Percentiles rank a stretch among this genome's conserved stretches.
These are phyloP conservation scores for Neomonachus schauinslandi DNA, from an alignment of 2,113 vertebrate genomes.

Conservation along the genomic window DNA sequence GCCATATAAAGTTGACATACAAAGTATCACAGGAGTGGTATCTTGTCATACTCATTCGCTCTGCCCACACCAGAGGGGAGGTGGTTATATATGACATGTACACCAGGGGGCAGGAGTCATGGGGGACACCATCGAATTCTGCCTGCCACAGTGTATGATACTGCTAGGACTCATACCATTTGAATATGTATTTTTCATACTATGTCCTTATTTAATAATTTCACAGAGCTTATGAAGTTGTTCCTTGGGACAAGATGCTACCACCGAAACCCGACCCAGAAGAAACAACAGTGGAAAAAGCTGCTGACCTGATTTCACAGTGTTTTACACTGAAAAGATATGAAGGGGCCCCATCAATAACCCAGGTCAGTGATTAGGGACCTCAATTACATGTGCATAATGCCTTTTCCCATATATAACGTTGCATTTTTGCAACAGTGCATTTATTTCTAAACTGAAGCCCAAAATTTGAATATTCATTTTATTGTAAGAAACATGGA, in stretches of 20 bases:
- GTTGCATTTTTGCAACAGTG: not conserved
- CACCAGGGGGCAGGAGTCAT: not conserved
- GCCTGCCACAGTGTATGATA: accelerated
- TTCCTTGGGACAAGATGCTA: conserved; percentile 85
- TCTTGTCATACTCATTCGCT: no score
- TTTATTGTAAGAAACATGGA: not conserved
- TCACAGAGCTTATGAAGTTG: conserved; percentile 84
- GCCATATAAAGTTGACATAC: not conserved
- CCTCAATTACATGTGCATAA: not conserved
- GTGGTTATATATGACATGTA: accelerated
- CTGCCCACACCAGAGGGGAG: no score
- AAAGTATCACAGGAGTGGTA: not conserved
- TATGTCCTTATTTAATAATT: not conserved
- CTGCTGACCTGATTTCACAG: conserved; percentile 81
- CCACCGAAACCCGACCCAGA: conserved; percentile 77
- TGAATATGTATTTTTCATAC: not conserved
- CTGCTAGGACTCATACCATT: accelerated
- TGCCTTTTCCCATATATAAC: not conserved
- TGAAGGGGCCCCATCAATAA: conserved; percentile 78
- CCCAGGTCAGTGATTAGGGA: conserved; percentile 82
- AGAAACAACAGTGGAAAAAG: conserved; percentile 80
- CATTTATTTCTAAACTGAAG: not conserved
- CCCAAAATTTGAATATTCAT: not conserved
- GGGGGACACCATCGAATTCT: not conserved
- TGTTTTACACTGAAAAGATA: conserved; percentile 81